Evolutionary conservation across 2,113 vertebrate genomes (phyloP).

Genomic region (Syngnathus typhle): DNA sequence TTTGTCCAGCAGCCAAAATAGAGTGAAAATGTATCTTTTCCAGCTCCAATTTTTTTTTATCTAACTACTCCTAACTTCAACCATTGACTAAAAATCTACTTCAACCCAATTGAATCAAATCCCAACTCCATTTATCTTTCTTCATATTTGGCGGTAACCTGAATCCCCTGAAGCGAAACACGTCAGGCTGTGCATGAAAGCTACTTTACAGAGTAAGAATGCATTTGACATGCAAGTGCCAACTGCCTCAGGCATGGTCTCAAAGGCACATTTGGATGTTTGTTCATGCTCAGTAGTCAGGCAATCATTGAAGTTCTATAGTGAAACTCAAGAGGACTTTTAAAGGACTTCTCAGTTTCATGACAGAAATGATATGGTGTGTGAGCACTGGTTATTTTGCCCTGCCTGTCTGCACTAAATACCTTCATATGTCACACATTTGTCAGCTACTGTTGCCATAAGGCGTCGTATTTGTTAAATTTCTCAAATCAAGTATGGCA

Average conservation of each 20-base stretch:
- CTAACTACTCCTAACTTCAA: background rate
- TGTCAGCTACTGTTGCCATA: conserved; percentile 2
- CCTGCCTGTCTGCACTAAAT: conserved; percentile 2
- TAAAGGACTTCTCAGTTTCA: background rate
- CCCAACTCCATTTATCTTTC: background rate
- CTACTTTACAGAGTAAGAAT: background rate
- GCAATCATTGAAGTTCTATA: background rate
- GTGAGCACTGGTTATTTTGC: background rate
- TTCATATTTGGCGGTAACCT: background rate
- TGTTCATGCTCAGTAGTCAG: background rate
- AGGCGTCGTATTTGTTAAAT: conserved; percentile 36
- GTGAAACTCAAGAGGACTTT: background rate
- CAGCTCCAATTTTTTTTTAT: background rate
- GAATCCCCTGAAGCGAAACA: background rate
- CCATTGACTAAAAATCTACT: background rate
- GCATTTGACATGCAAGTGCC: background rate
- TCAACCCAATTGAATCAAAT: background rate
- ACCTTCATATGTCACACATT: conserved; percentile 10
- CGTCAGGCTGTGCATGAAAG: background rate
- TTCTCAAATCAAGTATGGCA: conserved; percentile 39
- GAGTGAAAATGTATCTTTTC: background rate
- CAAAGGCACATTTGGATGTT: background rate
- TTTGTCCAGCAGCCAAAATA: background rate
- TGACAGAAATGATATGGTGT: background rate
- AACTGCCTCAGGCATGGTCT: background rate